Base-by-base conservation (phyloP, 2,113 vertebrate species). In the Heterochromis multidens region DNA sequence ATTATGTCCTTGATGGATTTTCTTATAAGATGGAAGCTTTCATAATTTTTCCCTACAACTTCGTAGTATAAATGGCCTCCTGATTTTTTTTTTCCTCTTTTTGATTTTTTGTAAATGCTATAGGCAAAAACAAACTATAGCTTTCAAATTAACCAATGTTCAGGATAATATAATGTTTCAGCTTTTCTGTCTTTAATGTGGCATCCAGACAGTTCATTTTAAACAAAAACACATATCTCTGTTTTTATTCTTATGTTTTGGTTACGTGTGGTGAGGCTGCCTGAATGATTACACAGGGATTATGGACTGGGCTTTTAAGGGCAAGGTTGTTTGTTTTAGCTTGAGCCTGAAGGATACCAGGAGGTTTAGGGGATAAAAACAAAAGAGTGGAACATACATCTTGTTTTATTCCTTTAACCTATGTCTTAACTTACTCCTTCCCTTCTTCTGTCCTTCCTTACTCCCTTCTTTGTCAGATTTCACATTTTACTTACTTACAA, bases 261-360 rank as follows among this genome's bases (percentile, higher is more conserved):
- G 57, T 89, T 83, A 16, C 81, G 76, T 88, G 86, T 82, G 80
- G 78, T 21, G 63, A 87, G 62, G 80, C 82, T 17, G 56, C 25
- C 78, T 54, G 58, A 65, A 77, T 82, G 91, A 91, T 93, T 92
- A 92, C 87, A 58, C 67, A 14, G 62, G 87, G 91, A 91, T 93
- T 93, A 92, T 23, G 74, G 76, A 77, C 54, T 4, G 76, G 87
- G 82, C 92, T 91, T 93, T 90, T 90, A 91, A 89, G 85, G 93
- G 80, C 83, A 82, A 31, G 77, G 37, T n/a, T 93, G 91, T 94
- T 95, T 95, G 88, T 92, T 93, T 92, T 91, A 91, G 83, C 88
- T 40, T 52, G 86, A 91, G 78, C 86, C 82, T 89, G 82, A 81
- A 87, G 86, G 89, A 93, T 89, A 84, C 52, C 88, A 74, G 87